A percentile compares a stretch with the other conserved stretches of the same genome.
Evolutionary conservation across 2,888 invertebrate species (phyloP).

Genomic region (Coelogynopora nodosa): DNA sequence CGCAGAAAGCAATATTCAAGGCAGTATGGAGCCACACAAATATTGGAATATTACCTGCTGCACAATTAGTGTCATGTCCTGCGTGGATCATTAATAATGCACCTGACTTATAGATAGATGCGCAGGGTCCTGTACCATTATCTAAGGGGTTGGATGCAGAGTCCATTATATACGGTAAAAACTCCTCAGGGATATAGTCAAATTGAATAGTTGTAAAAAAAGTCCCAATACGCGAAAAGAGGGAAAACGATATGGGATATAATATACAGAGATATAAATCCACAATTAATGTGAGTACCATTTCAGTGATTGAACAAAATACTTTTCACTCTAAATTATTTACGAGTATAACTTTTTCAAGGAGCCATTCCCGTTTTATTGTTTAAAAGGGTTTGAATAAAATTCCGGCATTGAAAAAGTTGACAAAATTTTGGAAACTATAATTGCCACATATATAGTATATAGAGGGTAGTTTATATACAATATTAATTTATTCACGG

Average conservation of each 20-base stretch:
- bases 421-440: background rate
- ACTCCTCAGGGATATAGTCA: background rate
- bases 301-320: background rate
- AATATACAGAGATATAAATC: background rate
- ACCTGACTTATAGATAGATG: too few relatives aligned
- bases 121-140: too few relatives aligned
- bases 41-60: too few relatives aligned
- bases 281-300: background rate
- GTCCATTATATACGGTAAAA: too few relatives aligned
- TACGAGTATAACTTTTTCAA: background rate
- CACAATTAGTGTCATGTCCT: too few relatives aligned
- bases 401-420: background rate
- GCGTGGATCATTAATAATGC: too few relatives aligned
- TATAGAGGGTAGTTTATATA: too few relatives aligned
- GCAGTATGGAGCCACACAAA: too few relatives aligned
- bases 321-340: background rate
- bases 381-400: background rate
- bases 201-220: background rate
- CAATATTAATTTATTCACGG: background rate
- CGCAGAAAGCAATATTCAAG: too few relatives aligned
- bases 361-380: background rate
- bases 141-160: background rate
- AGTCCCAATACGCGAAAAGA: background rate
- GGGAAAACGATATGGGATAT: background rate
- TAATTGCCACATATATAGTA: too few relatives aligned